Evolutionary conservation across 2,113 vertebrate species (phyloP), one percentile per base, ranked within the genome.

Genomic region (Atractosteus spatula): DNA sequence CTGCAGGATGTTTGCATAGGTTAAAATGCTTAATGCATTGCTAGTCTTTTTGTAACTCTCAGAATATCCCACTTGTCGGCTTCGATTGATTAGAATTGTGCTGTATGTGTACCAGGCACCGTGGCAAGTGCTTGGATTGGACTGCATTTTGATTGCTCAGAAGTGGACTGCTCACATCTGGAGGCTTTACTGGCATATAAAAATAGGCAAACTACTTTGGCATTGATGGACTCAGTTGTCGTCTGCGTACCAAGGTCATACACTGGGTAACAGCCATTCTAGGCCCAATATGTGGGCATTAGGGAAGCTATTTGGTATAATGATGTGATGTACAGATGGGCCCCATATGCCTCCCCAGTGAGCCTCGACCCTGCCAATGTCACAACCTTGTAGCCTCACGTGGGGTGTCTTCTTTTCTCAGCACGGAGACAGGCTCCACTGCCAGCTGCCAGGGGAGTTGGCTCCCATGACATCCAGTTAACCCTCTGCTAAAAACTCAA

Each of bases 261-360:
- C 10, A 41, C 57, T 63, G 61, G 43, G 59, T 76, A 55, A 62
- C 62, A 3, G 66, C 51, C 29, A 55, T 43, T 61, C 57, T 59
- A 59, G 6, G n/a, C 6, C 57, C 62, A 66, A 12, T 5, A 47
- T 62, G 70, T 66, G 69, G 44, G 64, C 57, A 57, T 68, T 42
- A 2, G 42, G 71, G 63, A 63, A 56, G 57, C 59, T 68, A 47
- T 68, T 41, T 55, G n/a, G 47, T 55, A 41, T 68, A 54, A 68
- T 11, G 66, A 68, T 59, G 41, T 12, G 42, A 64, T 57, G 59
- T 55, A 69, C 77, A 79, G 73, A 75, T 73, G 74, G 77, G 44
- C 57, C 45, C 43, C 4, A 47, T 61, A 41, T 71, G 74, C 29
- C n/a, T 65, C 61, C 68, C 71, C 71, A 69, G 64, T 71, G 71